These are phyloP conservation scores for Zaprionus vittiger DNA, from an alignment of 1,140 invertebrate species.

Conservation along the genomic window DNA sequence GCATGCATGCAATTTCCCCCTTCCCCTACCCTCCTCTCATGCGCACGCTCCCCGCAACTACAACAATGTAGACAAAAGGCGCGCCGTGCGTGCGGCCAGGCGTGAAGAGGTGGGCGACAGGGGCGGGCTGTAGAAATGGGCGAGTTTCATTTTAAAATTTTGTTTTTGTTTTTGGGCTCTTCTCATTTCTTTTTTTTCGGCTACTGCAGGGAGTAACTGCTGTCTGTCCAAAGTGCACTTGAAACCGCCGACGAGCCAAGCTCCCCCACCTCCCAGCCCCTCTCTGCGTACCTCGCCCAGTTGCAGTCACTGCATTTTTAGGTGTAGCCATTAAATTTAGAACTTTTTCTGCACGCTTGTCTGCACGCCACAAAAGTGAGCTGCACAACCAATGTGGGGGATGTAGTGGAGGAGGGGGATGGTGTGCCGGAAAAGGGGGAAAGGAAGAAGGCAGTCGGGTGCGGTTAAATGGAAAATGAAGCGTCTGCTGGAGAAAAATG, in stretches of 20 bases:
- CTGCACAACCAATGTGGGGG: not conserved
- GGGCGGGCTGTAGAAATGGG: conserved; percentile 2
- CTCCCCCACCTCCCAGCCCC: conserved; percentile 4
- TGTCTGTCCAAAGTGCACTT: conserved; percentile 69
- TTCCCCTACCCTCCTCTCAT: not conserved
- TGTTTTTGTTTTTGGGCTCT: conserved; percentile 3
- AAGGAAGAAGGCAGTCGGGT: conserved; percentile 49
- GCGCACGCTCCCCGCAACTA: conserved; percentile 10
- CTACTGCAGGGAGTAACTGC: conserved; percentile 24
- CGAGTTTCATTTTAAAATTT: conserved; percentile 33
- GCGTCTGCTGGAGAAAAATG: conserved; percentile 60
- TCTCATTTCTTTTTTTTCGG: conserved; percentile 40
- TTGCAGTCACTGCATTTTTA: conserved; percentile 79
- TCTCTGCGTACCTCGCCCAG: conserved; percentile 4
- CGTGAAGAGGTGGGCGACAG: conserved; percentile 49
- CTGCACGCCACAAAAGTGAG: conserved; percentile 57
- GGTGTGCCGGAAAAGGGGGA: conserved; percentile 15
- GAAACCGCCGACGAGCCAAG: conserved; percentile 55
- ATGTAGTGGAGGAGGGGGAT: not conserved
- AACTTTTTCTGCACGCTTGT: conserved; percentile 80
- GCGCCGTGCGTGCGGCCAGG: conserved; percentile 67
- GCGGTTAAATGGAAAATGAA: conserved; percentile 78
- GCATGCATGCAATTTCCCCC: not conserved
- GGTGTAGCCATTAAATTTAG: conserved; percentile 82
- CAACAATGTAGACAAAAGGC: conserved; percentile 68